phyloP scores from a whole-genome alignment of 2,113 vertebrate species.

The Nanorana parkeri region DNA sequence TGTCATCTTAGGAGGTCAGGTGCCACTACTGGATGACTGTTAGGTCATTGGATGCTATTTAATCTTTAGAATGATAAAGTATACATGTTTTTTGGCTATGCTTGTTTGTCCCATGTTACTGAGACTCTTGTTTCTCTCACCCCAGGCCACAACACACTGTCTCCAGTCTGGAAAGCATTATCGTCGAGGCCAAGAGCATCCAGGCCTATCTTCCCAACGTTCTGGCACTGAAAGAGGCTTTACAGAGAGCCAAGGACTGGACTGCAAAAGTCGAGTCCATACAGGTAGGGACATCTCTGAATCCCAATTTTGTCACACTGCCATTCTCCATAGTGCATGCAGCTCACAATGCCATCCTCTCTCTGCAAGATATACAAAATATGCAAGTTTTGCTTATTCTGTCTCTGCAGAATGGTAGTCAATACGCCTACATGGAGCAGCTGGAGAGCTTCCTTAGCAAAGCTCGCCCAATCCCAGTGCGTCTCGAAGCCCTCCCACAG shows the following conservation, averaged over 20 bases:
- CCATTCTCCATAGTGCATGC: too few relatives aligned
- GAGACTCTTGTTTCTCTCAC: constrained; percentile 54
- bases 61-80: too few relatives aligned
- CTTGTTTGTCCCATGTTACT: neutral
- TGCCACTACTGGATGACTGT: too few relatives aligned
- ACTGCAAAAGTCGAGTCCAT: constrained; percentile 92
- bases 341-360: neutral
- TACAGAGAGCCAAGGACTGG: constrained; percentile 96
- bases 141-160: constrained; percentile 91
- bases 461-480: constrained; percentile 92
- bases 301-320: too few relatives aligned
- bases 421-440: constrained; percentile 93
- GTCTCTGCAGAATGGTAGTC: constrained; percentile 81
- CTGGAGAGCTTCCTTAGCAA: constrained; percentile 89
- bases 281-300: constrained; percentile 76
- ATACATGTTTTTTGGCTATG: too few relatives aligned
- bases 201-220: constrained; percentile 96
- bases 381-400: neutral
- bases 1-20: too few relatives aligned
- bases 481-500: constrained; percentile 88
- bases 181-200: constrained; percentile 93
- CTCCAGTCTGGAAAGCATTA: constrained; percentile 89
- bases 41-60: too few relatives aligned
- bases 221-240: constrained; percentile 88
- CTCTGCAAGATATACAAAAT: too few relatives aligned